Evolutionary conservation across 2,113 vertebrate species (phyloP).

Genomic region (Gobius niger): DNA sequence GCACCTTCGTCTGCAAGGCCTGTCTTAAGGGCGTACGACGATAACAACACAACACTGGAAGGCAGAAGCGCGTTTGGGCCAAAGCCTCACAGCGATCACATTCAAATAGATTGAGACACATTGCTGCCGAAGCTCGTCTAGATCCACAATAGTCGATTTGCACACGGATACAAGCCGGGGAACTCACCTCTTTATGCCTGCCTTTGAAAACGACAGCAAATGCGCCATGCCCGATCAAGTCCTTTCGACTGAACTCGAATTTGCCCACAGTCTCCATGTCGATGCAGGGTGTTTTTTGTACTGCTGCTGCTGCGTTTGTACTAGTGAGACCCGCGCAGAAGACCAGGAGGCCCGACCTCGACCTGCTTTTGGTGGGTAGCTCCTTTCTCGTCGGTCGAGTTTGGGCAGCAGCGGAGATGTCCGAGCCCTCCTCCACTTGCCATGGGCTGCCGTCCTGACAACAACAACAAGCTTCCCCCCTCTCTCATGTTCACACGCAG

Average conservation of each 20-base stretch:
- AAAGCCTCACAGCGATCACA: not conserved
- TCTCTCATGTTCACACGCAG: slow-evolving; percentile 76
- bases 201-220: slow-evolving; percentile 98
- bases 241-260: slow-evolving; percentile 97
- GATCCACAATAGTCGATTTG: not conserved
- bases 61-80: not conserved
- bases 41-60: slow-evolving; percentile 55
- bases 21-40: slow-evolving; percentile 70
- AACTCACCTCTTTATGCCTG: slow-evolving; percentile 87
- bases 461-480: slow-evolving; percentile 48
- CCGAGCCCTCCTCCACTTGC: slow-evolving; percentile 65
- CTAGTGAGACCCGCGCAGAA: slow-evolving; percentile 32
- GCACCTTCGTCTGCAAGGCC: slow-evolving; percentile 53
- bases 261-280: slow-evolving; percentile 90
- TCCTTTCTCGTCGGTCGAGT: slow-evolving; percentile 62
- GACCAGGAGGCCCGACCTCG: slow-evolving; percentile 43
- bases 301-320: not conserved
- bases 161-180: not conserved
- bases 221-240: slow-evolving; percentile 94
- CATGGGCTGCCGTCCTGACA: slow-evolving; percentile 77
- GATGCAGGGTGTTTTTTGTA: not conserved
- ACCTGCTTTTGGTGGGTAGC: slow-evolving; percentile 39
- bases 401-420: slow-evolving; percentile 65
- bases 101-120: rapidly evolving
- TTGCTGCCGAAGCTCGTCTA: not conserved